Evolutionary conservation across 2,113 vertebrate species (phyloP).

Genomic region (Zosterops pallidus): DNA sequence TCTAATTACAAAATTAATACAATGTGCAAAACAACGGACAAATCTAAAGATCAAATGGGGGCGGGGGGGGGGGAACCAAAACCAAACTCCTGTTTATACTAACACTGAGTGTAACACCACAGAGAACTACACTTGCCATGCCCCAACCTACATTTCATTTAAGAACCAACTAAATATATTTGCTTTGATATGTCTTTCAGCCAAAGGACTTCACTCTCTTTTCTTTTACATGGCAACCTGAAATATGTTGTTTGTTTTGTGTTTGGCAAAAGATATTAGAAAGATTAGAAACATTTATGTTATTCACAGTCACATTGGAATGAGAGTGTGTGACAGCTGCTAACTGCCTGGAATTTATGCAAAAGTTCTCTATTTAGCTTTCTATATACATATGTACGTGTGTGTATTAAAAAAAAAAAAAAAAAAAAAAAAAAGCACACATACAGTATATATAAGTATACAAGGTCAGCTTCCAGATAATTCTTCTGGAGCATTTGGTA

Average conservation of each 20-base stretch:
- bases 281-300: background rate
- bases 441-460: background rate
- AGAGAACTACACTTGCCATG: background rate
- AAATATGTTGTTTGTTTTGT: conserved; percentile 18
- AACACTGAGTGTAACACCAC: background rate
- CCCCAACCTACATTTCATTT: background rate
- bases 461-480: background rate
- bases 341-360: background rate
- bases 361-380: background rate
- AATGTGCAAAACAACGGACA: background rate
- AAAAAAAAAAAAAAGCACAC: background rate
- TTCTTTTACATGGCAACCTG: background rate
- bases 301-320: background rate
- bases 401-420: background rate
- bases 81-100: background rate
- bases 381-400: background rate
- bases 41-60: background rate
- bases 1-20: conserved; percentile 40
- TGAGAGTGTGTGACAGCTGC: background rate
- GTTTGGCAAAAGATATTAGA: conserved; percentile 22
- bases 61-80: background rate
- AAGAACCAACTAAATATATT: background rate
- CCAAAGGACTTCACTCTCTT: background rate
- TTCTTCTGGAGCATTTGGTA: background rate
- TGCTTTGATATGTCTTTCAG: background rate